phyloP scores from a whole-genome alignment of 2,113 vertebrate genomes.

The Daubentonia madagascariensis region DNA sequence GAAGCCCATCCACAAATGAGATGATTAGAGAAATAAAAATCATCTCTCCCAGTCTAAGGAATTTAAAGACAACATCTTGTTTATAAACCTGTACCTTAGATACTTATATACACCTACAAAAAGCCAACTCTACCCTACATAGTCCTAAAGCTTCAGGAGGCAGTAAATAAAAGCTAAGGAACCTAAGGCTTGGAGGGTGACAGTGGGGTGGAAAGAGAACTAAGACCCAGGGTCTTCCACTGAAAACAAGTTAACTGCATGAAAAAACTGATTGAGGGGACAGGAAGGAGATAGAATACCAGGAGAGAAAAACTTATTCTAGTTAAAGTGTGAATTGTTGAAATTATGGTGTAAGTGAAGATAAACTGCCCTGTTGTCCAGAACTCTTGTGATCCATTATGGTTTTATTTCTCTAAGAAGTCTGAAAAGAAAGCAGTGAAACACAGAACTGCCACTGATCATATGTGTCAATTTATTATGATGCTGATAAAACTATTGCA shows the following conservation, averaged over 20 bases:
- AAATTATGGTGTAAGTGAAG: background rate
- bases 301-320: background rate
- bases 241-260: background rate
- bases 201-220: background rate
- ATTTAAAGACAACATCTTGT: background rate
- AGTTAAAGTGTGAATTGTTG: background rate
- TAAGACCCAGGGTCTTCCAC: background rate
- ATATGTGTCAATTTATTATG: background rate
- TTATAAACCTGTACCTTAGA: background rate
- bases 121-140: background rate
- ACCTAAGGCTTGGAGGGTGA: background rate
- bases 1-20: background rate
- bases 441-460: background rate
- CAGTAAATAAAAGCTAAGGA: background rate
- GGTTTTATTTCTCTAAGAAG: background rate
- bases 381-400: background rate
- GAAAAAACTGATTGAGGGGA: background rate
- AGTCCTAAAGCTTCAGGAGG: background rate
- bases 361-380: background rate
- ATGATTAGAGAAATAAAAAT: background rate
- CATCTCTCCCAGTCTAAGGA: background rate
- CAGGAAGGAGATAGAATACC: background rate
- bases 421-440: background rate
- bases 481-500: background rate
- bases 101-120: background rate